phyloP scores from a whole-genome alignment of 2,113 vertebrate genomes.

The Pelobates fuscus region DNA sequence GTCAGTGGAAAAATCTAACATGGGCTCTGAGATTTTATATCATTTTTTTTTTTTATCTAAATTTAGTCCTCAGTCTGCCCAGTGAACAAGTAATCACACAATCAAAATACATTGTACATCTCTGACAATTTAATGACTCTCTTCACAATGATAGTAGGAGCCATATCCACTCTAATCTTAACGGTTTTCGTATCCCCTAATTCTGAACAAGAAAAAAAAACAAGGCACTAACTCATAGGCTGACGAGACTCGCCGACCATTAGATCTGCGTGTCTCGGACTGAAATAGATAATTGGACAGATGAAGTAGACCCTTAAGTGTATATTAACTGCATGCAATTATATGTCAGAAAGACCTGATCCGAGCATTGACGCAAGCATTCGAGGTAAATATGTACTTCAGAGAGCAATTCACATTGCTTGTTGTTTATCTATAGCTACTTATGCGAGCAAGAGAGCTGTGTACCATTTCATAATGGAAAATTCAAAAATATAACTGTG shows the following conservation, averaged over 20 bases:
- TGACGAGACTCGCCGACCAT: background rate
- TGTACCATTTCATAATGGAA: background rate
- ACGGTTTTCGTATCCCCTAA: background rate
- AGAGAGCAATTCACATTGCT: background rate
- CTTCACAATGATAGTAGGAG: background rate
- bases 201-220: background rate
- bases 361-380: background rate
- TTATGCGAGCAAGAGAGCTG: background rate
- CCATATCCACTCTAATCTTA: background rate
- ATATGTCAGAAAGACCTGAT: background rate
- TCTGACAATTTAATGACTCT: background rate
- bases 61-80: background rate
- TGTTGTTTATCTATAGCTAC: background rate
- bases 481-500: background rate
- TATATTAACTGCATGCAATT: constrained; percentile 4
- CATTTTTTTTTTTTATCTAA: too few species aligned
- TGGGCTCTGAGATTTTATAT: too few species aligned
- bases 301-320: background rate
- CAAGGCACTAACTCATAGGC: background rate
- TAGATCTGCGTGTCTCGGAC: background rate
- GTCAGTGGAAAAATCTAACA: too few species aligned
- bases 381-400: constrained; percentile 10
- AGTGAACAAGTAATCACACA: constrained; percentile 2
- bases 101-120: background rate
- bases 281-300: background rate